Conservation (phyloP, 2,113 vertebrate genomes). For the Ochotona curzoniae region DNA sequence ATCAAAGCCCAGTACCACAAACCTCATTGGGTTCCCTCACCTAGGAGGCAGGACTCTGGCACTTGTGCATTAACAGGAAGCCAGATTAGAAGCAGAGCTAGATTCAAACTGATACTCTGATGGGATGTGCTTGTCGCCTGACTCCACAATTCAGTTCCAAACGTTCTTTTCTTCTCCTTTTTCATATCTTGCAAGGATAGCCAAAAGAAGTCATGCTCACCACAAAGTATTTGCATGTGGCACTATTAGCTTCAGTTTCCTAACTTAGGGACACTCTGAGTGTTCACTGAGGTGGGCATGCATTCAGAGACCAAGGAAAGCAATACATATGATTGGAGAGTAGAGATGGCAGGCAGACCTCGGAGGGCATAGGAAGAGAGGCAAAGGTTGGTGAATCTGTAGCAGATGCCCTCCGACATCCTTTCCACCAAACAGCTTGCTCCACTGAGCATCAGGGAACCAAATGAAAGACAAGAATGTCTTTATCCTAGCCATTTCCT, state of each 20-base stretch:
- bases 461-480: not conserved
- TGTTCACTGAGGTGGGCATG: not conserved
- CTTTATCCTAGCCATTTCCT: not conserved
- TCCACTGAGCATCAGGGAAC: not conserved
- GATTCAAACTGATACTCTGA: too few relatives aligned
- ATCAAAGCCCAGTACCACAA: too few relatives aligned
- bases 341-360: not conserved
- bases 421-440: not conserved
- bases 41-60: too few relatives aligned
- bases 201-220: not conserved
- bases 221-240: not conserved
- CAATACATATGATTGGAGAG: too few relatives aligned
- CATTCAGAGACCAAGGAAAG: not conserved
- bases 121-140: too few relatives aligned
- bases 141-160: not conserved
- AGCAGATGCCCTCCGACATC: not conserved
- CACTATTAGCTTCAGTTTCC: too few relatives aligned
- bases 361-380: too few relatives aligned
- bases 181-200: not conserved
- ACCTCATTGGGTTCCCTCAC: too few relatives aligned
- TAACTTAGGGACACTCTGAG: not conserved
- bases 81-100: too few relatives aligned
- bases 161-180: not conserved
- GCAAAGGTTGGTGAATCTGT: not conserved
- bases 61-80: too few relatives aligned